Conservation (phyloP, 2,797 vertebrate species). For the Otus scops region DNA sequence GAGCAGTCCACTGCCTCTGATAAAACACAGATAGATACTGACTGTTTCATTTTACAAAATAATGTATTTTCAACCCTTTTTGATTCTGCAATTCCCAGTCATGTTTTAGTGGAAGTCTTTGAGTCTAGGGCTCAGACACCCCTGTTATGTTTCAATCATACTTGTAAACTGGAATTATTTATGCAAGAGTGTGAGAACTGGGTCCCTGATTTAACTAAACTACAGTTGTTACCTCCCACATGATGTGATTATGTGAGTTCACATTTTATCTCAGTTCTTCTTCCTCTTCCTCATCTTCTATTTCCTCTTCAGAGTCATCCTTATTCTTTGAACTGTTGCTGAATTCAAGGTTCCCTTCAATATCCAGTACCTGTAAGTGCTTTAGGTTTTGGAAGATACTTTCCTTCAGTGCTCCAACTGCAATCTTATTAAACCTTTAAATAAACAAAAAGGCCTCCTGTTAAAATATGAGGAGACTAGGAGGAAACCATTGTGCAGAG, state of each 20-base stretch:
- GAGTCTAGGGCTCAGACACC: background rate
- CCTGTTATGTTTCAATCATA: background rate
- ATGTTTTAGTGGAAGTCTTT: background rate
- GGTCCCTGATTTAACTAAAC: background rate
- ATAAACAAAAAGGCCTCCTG: background rate
- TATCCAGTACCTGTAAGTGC: conserved; percentile 89
- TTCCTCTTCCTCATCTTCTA: conserved; percentile 73
- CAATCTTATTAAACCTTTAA: conserved; percentile 89
- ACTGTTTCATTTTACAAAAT: background rate
- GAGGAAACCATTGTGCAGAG: background rate
- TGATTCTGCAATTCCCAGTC: background rate
- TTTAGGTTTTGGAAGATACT: conserved; percentile 86
- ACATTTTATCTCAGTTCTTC: conserved; percentile 63
- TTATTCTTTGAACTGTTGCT: conserved; percentile 69
- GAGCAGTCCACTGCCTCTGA: background rate
- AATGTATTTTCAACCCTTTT: background rate
- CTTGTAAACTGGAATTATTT: background rate
- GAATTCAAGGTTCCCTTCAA: conserved; percentile 83
- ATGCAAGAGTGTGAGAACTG: background rate
- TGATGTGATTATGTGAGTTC: background rate
- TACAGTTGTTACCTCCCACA: conserved; percentile 15
- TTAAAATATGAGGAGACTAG: background rate
- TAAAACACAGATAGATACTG: background rate
- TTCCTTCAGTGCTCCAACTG: conserved; percentile 84
- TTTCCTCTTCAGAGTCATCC: conserved; percentile 68